Evolutionary conservation across 2,113 vertebrate species (phyloP), one percentile per base, ranked within the genome.

Genomic region (Promerops cafer): DNA sequence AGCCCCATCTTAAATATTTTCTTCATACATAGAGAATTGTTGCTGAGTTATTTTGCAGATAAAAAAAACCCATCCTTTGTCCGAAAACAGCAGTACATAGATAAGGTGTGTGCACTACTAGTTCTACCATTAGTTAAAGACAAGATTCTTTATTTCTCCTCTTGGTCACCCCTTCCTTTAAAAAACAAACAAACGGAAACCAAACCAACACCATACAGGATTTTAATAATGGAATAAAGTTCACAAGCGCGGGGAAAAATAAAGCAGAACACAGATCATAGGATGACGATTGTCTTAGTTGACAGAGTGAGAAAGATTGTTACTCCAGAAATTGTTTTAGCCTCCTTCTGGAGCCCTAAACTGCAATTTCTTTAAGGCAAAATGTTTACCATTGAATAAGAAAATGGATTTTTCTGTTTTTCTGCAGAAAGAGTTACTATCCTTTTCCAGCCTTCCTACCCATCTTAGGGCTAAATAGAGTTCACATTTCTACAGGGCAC

Each of bases 1-100:
- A 68, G 9, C 9, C 4, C 4, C 20, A 45, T 75, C 35, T 68
- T 31, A 50, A 82, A 10, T 54, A 63, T 7, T 76, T 78, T 87
- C 50, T 82, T 83, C 17, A 31, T n/a, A 69, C 72, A 21, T 57
- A 72, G 37, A 42, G 16, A 69, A 61, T 22, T 10, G 1, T 17
- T 64, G 8, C 27, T 87, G 44, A 17, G 3, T 45, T 78, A 39
- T 56, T 75, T 57, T 74, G 10, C 6, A 70, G 54, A 59, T 39
- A 22, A 68, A 72, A 63, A 60, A 27, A 0, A 0, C 1, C 2
- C 13, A 59, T 4, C 7, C 37, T 68, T 72, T 61, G 1, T 63
- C 21, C 42, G 35, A 20, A 45, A 92, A 57, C 14, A 85, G 9
- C 15, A 78, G 31, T 16, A 52, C 5, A 5, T 70, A 72, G 21